phyloP scores from a whole-genome alignment of 2,113 vertebrate species.

The Holacanthus passer region DNA sequence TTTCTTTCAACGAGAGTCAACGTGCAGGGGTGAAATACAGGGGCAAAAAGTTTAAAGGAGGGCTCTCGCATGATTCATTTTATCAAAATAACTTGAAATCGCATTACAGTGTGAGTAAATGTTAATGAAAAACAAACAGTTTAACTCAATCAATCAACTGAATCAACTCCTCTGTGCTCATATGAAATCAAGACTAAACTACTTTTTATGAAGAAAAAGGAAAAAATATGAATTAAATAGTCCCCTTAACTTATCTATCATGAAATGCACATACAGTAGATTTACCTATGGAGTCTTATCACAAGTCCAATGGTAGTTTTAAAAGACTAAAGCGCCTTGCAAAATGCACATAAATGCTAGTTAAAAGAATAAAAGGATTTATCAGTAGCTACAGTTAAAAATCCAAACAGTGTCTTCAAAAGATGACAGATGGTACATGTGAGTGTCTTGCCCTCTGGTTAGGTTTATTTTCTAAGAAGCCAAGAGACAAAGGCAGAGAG shows the following conservation, averaged over 20 bases:
- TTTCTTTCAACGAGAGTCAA: neutral
- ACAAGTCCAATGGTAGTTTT: neutral
- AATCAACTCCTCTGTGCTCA: neutral
- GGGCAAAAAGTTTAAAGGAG: neutral
- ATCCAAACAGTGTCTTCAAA: neutral
- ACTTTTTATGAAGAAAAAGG: neutral
- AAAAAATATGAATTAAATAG: neutral
- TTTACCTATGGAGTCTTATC: neutral
- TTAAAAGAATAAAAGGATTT: neutral
- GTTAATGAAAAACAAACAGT: neutral
- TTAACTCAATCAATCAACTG: neutral
- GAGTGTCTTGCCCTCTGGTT: neutral
- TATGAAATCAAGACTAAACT: neutral
- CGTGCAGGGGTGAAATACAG: neutral
- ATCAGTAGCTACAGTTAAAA: neutral
- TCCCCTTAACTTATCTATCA: neutral
- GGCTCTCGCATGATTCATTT: neutral
- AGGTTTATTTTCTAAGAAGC: neutral
- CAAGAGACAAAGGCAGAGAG: neutral
- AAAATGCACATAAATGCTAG: neutral
- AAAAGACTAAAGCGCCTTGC: neutral
- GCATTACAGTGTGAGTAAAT: no score
- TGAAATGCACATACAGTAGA: neutral
- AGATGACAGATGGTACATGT: neutral
- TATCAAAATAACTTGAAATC: no score